Conservation (phyloP, 2,888 invertebrate genomes). For the Sericinus montela region DNA sequence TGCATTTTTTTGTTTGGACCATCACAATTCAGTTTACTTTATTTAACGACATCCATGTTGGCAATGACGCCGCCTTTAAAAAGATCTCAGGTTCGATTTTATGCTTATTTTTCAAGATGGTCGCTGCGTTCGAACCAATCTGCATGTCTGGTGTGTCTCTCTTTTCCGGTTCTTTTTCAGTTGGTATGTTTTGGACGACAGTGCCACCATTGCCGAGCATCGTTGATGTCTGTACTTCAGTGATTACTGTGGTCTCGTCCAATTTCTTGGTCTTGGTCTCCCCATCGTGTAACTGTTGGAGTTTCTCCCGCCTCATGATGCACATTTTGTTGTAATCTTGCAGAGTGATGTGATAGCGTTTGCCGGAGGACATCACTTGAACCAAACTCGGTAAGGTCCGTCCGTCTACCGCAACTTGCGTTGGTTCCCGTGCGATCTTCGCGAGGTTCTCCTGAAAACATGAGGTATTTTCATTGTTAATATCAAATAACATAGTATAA, state of each 20-base stretch:
- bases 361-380: constrained; percentile 88
- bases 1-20: too few species aligned
- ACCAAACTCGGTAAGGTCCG: constrained; percentile 81
- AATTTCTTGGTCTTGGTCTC: constrained; percentile 27
- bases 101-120: constrained; percentile 69
- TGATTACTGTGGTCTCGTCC: constrained; percentile 48
- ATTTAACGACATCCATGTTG: too few species aligned
- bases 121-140: constrained; percentile 57
- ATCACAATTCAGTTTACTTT: too few species aligned
- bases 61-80: constrained; percentile 41
- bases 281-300: constrained; percentile 70
- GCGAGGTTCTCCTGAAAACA: constrained; percentile 56
- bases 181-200: constrained; percentile 46
- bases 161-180: constrained; percentile 39
- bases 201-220: constrained; percentile 65
- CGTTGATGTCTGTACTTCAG: constrained; percentile 59
- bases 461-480: too few species aligned
- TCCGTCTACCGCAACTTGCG: constrained; percentile 80
- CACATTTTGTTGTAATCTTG: constrained; percentile 91
- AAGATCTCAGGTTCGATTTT: constrained; percentile 54
- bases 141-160: constrained; percentile 42
- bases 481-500: too few species aligned
- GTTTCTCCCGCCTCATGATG: constrained; percentile 82
- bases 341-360: constrained; percentile 87
- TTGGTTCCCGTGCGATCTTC: constrained; percentile 61